Evolutionary conservation across 2,113 vertebrate genomes (phyloP).

Genomic region (Sitta europaea): DNA sequence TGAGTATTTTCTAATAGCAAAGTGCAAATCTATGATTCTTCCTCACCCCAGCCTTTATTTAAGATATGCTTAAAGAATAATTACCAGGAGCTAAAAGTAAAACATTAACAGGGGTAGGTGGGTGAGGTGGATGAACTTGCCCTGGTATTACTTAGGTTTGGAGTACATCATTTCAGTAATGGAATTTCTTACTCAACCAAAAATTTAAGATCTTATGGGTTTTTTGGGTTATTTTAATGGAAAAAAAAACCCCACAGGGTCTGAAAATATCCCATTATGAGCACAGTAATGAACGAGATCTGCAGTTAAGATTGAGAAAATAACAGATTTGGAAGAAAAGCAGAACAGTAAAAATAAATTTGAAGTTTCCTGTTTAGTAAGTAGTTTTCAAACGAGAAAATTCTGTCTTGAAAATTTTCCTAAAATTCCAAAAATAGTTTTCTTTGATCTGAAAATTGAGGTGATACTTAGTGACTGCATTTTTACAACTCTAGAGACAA

Average conservation of each 20-base stretch:
- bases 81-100: background rate
- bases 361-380: background rate
- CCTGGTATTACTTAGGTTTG: background rate
- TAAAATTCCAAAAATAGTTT: background rate
- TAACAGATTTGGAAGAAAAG: background rate
- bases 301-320: background rate
- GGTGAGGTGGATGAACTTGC: background rate
- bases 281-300: background rate
- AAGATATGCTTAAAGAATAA: background rate
- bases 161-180: background rate
- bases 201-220: rapidly evolving
- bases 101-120: background rate
- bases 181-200: background rate
- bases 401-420: background rate
- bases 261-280: background rate
- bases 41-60: background rate
- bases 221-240: background rate
- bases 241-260: background rate
- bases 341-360: background rate
- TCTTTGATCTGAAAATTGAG: background rate
- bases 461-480: background rate
- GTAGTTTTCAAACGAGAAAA: background rate
- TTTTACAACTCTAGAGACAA: background rate
- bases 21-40: background rate
- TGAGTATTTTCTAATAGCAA: background rate